These are phyloP conservation scores for Oncorhynchus nerka DNA, from an alignment of 2,113 vertebrate species.

Conservation along the genomic window DNA sequence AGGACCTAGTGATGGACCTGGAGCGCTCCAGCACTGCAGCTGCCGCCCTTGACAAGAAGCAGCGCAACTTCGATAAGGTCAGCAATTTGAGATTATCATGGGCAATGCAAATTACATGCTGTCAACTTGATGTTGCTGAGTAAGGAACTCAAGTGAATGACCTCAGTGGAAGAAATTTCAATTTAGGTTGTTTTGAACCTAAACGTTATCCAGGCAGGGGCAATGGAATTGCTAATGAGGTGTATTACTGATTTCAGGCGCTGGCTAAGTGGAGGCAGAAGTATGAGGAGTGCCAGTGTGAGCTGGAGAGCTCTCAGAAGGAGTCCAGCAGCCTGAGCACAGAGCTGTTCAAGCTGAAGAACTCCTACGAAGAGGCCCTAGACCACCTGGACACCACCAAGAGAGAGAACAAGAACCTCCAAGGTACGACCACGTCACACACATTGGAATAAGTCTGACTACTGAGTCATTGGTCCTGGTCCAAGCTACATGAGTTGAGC, in stretches of 20 bases:
- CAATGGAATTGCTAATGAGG: not conserved
- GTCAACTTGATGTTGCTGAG: no score
- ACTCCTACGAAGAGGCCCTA: slow-evolving; percentile 87
- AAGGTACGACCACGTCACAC: slow-evolving; percentile 71
- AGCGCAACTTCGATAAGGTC: slow-evolving; percentile 86
- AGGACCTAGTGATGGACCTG: slow-evolving; percentile 87
- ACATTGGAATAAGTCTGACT: not conserved
- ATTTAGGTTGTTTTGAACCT: not conserved
- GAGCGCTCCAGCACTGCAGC: slow-evolving; percentile 85
- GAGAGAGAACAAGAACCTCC: slow-evolving; percentile 94
- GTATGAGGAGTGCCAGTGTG: slow-evolving; percentile 85
- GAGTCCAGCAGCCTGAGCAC: slow-evolving; percentile 87
- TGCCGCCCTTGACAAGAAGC: slow-evolving; percentile 86
- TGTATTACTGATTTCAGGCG: slow-evolving; percentile 44
- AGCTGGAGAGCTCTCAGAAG: slow-evolving; percentile 87
- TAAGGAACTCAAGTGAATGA: not conserved
- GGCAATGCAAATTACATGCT: not conserved
- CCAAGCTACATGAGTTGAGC: not conserved
- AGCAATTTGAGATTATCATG: not conserved
- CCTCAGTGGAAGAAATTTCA: not conserved
- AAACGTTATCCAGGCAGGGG: not conserved
- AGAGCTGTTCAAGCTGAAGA: slow-evolving; percentile 91
- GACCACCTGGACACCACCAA: slow-evolving; percentile 88
- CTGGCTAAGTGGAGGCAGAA: slow-evolving; percentile 88
- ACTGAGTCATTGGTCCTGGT: not conserved